Conservation (phyloP, 2,113 vertebrate genomes). For the Aegypius monachus region DNA sequence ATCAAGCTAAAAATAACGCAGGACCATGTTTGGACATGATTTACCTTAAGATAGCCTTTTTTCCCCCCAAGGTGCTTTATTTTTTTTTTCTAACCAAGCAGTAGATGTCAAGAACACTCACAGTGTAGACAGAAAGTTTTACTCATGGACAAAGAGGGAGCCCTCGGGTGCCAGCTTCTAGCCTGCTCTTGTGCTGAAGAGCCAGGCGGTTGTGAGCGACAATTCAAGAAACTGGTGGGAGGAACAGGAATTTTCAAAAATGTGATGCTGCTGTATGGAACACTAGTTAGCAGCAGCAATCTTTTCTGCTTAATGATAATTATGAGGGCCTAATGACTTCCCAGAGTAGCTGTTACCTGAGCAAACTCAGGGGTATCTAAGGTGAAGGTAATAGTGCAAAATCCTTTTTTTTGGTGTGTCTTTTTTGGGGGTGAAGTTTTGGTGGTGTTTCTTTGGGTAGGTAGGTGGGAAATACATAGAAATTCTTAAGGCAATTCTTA, state of each 20-base stretch:
- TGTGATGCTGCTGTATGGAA: not conserved
- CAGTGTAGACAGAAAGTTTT: not conserved
- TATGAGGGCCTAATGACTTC: not conserved
- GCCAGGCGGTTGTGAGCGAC: not conserved
- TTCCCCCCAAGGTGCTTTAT: rapidly evolving
- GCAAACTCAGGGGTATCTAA: not conserved
- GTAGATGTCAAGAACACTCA: not conserved
- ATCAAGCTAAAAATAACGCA: not conserved
- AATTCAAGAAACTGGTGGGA: not conserved
- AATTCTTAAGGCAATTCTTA: not conserved
- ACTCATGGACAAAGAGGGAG: not conserved
- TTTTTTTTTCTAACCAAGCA: not conserved
- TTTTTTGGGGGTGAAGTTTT: not conserved
- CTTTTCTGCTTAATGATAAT: not conserved
- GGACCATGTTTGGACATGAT: not conserved
- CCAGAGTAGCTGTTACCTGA: not conserved
- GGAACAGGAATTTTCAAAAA: not conserved
- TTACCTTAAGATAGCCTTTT: not conserved
- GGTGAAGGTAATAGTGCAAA: not conserved
- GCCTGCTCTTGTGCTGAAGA: not conserved
- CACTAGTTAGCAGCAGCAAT: not conserved
- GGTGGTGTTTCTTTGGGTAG: rapidly evolving
- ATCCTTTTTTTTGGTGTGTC: not conserved
- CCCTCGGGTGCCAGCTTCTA: not conserved
- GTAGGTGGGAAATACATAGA: not conserved